Conservation (phyloP, 2,113 vertebrate genomes). For the Neogobius melanostomus region DNA sequence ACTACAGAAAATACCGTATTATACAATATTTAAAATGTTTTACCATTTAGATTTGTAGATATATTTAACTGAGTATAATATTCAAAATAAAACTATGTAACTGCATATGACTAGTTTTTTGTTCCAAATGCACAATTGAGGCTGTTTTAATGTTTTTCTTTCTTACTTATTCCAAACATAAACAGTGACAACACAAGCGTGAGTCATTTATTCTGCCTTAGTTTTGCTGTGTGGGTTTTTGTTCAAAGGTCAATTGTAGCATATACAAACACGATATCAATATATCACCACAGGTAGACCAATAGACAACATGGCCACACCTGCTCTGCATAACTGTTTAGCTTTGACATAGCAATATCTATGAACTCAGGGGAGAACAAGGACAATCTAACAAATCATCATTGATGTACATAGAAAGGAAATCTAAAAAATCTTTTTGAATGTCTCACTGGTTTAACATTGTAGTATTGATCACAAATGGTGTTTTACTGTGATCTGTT, state of each 20-base stretch:
- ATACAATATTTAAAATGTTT: too few species aligned
- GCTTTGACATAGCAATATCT: neutral
- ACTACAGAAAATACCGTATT: too few species aligned
- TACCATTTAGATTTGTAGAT: too few species aligned
- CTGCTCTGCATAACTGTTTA: neutral
- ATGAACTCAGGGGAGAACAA: neutral
- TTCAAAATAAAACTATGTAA: neutral
- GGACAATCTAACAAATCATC: too few species aligned
- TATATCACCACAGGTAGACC: neutral
- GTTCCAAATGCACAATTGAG: neutral
- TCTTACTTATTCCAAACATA: neutral
- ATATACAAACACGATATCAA: conserved; percentile 23
- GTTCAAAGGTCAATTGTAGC: conserved; percentile 38
- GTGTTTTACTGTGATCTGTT: too few species aligned
- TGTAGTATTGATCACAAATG: too few species aligned
- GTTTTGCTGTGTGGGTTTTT: conserved; percentile 9
- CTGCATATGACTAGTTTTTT: neutral
- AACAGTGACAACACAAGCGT: neutral
- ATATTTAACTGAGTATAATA: too few species aligned
- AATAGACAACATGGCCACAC: neutral
- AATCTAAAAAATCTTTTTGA: too few species aligned
- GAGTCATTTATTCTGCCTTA: neutral
- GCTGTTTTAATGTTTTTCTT: neutral
- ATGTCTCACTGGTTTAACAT: too few species aligned
- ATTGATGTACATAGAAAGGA: too few species aligned